Evolutionary conservation across 1,140 invertebrate genomes (phyloP).

Genomic region (Magallana ariakensis): DNA sequence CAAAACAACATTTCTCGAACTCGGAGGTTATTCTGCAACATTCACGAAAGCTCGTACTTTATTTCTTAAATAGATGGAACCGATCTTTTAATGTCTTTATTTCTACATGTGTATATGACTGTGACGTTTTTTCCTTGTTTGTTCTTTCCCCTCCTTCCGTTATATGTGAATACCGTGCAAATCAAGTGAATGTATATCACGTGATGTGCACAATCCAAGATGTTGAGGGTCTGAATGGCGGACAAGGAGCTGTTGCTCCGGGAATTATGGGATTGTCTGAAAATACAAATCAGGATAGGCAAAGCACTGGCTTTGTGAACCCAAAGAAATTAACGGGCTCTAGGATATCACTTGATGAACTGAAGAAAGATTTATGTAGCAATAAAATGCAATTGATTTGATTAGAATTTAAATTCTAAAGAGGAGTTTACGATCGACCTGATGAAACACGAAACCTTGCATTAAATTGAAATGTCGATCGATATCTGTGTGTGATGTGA

Average conservation of each 20-base stretch:
- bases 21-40: no score
- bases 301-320: neutral
- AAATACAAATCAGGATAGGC: neutral
- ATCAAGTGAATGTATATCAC: constrained; percentile 8
- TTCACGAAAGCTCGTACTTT: no score
- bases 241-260: neutral
- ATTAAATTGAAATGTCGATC: neutral
- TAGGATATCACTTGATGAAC: constrained; percentile 7
- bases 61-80: no score
- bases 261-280: neutral
- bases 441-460: neutral
- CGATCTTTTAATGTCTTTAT: no score
- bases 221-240: neutral
- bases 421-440: neutral
- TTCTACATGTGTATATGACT: no score
- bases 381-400: neutral
- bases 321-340: neutral
- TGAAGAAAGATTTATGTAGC: constrained; percentile 32
- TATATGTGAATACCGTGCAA: neutral
- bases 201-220: constrained; percentile 8
- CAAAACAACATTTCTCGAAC: no score
- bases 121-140: no score
- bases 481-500: neutral
- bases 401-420: constrained; percentile 6
- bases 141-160: no score